Base-by-base conservation (phyloP, 1,140 invertebrate genomes). In the Bathynomus jamesi region DNA sequence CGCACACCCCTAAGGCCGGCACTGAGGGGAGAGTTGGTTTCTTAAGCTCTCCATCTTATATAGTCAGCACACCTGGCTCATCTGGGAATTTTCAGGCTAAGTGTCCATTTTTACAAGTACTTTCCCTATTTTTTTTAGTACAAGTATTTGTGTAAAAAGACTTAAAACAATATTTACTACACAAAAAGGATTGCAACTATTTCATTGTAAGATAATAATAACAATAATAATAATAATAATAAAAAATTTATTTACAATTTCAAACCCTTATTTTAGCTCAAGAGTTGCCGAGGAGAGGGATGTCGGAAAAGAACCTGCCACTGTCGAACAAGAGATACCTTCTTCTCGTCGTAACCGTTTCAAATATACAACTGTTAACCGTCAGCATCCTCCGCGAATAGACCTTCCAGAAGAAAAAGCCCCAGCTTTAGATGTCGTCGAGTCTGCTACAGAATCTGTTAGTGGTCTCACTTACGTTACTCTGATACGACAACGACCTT, bases 341-440 rank as follows among this genome's bases (percentile, higher is more conserved):
- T 21, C 40, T 17, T 53, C 40, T 3, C 13, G 31, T n/a, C 10
- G 5, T 28, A 28, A 27, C 8, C 8, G 32, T 21, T 66, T 65
- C 1, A 21, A 32, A 28, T 65, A 68, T 64, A 61, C 53, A 25
- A 62, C 28, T 21, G 65, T 73, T n/a, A 46, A 75, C 25, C 65
- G 73, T 29, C 64, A 61, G 21, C 69, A 70, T n/a, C 73, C 73
- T 30, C 62, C 69, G 2, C 64, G 67, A 24, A 65, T 69, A 32
- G 25, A 53, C 28, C 28, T 32, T 13, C 21, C 28, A n/a, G 65
- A 69, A 28, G 13, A 67, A n/a, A 40, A 13, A 21, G 40, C 46
- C 3, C 40, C 30, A 62, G 61, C 25, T n/a, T 63, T 66, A 10
- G 61, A 24, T 5, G 31, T 65, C 2, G 21, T 53, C 5, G 40